Base-by-base conservation (phyloP, 2,113 vertebrate genomes). In the Phaethornis superciliosus region DNA sequence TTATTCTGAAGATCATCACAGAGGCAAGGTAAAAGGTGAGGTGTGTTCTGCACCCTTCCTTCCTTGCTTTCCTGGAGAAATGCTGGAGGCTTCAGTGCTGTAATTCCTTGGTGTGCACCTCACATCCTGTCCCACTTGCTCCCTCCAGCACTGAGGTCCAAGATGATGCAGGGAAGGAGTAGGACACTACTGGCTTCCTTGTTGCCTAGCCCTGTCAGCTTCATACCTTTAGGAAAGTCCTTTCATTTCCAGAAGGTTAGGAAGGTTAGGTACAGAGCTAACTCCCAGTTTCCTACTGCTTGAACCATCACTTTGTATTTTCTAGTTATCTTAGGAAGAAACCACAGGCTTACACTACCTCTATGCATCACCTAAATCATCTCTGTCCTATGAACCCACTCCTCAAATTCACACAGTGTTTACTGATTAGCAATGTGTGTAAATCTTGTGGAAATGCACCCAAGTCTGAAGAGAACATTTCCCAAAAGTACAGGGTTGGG, bases 301-400 rank as follows among this genome's bases (percentile, higher is more conserved):
- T 85, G 44, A 1, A 1, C 4, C 13, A 35, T 58, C 58, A 3
- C 28, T 82, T 86, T 49, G 5, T 44, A 27, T 64, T 65, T 90
- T 74, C 44, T 47, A 21, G 16, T 68, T 84, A 42, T 47, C 24
- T 35, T 51, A 63, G 32, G 22, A 76, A 71, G 79, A 64, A 93
- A 19, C 9, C 40, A 26, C 0, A 0, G 15, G 14, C 17, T 42
- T 65, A 28, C 7, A 2, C 23, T 22, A 5, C 26, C 16, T 67
- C 62, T 81, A 8, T 32, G 33, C 1, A 2, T 24, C 55, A 55
- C 20, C 9, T 63, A 28, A 54, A 55, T 46, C 23, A 28, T 44
- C 12, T 6, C 13, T 72, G 24, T 56, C 10, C 51, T 69, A 51
- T 2, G 1, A 91, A 85, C 10, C 59, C 13, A 22, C 19, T 62